Percentiles rank a stretch among this genome's conserved stretches.
Evolutionary conservation across 1,140 invertebrate species (phyloP).

Genomic region (Cyphomyrmex costatus): DNA sequence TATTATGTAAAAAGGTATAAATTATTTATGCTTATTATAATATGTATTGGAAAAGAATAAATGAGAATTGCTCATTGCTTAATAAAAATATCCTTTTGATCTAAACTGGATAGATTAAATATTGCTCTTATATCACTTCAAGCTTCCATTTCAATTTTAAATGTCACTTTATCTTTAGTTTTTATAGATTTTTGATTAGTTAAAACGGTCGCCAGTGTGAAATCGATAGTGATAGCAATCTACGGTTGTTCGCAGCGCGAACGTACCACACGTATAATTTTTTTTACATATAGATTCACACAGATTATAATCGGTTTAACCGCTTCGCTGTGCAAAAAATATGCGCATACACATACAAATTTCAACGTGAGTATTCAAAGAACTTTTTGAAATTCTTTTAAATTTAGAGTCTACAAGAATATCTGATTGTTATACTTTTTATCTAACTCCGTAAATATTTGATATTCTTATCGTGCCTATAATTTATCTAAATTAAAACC

Average conservation of each 20-base stretch:
- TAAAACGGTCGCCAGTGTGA: not conserved
- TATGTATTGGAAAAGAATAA: not conserved
- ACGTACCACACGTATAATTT: constrained; percentile 27
- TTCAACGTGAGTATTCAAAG: constrained; percentile 9
- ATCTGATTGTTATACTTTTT: not conserved
- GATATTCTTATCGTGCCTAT: not conserved
- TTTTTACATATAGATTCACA: constrained; percentile 11
- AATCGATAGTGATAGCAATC: constrained; percentile 25
- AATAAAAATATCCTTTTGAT: not conserved
- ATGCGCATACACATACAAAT: not conserved
- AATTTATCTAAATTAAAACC: not conserved
- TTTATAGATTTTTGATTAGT: constrained; percentile 30
- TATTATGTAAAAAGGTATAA: not conserved
- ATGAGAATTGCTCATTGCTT: not conserved
- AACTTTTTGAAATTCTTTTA: not conserved
- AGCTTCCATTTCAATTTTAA: constrained; percentile 22
- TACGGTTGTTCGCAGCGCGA: constrained; percentile 26
- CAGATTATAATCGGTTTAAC: constrained; percentile 48
- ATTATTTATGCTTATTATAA: not conserved
- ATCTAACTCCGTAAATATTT: not conserved
- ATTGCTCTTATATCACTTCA: not conserved
- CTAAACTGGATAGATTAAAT: not conserved
- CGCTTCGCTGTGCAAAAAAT: constrained; percentile 14
- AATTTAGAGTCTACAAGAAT: too few species aligned
- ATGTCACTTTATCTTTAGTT: not conserved